Conservation (phyloP, 2,888 invertebrate species). For the Volucella zonaria region DNA sequence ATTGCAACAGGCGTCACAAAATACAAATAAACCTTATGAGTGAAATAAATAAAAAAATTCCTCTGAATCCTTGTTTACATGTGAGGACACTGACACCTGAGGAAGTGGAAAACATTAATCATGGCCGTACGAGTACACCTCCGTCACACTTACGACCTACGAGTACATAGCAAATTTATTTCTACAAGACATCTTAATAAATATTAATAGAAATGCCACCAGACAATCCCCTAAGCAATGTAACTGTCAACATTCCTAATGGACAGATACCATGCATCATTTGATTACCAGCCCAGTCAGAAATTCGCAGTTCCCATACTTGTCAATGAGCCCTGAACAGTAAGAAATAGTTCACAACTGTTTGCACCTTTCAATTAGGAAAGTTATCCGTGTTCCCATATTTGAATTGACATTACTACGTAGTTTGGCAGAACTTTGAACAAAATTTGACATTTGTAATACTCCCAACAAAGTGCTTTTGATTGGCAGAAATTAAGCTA, state of each 20-base stretch:
- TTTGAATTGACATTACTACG: too few relatives aligned
- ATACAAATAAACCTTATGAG: too few relatives aligned
- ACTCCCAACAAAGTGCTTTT: too few relatives aligned
- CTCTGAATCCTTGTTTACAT: background rate
- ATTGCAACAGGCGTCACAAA: too few relatives aligned
- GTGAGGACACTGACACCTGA: background rate
- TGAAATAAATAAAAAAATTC: too few relatives aligned
- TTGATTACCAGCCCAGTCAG: background rate
- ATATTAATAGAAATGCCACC: constrained; percentile 29
- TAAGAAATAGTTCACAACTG: background rate
- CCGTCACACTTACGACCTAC: constrained; percentile 4
- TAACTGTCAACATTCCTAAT: background rate
- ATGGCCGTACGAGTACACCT: constrained; percentile 3
- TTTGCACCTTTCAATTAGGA: background rate
- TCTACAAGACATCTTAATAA: constrained; percentile 34
- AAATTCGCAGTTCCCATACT: background rate
- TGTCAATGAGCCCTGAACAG: constrained; percentile 12
- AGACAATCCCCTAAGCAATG: constrained; percentile 12
- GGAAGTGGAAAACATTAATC: background rate
- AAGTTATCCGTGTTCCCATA: too few relatives aligned
- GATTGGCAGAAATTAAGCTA: too few relatives aligned
- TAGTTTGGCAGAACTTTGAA: too few relatives aligned
- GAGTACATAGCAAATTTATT: background rate
- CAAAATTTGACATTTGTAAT: too few relatives aligned
- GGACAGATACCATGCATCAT: too few relatives aligned